A percentile compares a stretch with the other conserved stretches of the same genome.
Conservation (phyloP, 2,113 vertebrate species). For the Genyomyrus donnyi region DNA sequence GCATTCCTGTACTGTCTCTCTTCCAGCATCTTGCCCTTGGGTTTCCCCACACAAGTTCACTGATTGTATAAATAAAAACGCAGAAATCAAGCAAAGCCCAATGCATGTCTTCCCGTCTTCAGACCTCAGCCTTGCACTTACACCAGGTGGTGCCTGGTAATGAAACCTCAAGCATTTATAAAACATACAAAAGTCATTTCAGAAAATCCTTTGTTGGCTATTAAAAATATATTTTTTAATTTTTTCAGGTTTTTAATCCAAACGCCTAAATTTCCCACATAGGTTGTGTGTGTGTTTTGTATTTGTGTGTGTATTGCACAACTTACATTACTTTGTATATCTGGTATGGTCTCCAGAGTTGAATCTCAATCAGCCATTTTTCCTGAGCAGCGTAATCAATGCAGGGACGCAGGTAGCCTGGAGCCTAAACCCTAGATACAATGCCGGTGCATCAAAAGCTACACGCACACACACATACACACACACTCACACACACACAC, state of each 20-base stretch:
- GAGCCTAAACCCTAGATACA: background rate
- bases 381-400: background rate
- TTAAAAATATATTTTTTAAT: background rate
- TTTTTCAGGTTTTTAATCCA: background rate
- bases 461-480: background rate
- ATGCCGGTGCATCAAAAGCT: background rate
- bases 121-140: background rate
- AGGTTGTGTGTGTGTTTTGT: background rate
- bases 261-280: background rate
- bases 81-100: background rate
- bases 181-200: background rate
- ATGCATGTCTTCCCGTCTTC: background rate
- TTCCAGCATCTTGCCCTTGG: background rate
- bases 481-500: background rate
- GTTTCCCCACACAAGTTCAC: background rate
- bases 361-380: background rate
- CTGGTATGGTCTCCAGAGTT: background rate
- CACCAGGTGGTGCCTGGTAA: background rate
- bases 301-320: background rate
- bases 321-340: background rate
- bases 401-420: background rate
- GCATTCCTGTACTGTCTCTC: background rate
- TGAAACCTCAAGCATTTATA: background rate
- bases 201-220: background rate
- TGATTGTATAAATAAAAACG: background rate